Evolutionary conservation across 2,797 vertebrate species (phyloP).

Genomic region (Pelochelys cantorii): DNA sequence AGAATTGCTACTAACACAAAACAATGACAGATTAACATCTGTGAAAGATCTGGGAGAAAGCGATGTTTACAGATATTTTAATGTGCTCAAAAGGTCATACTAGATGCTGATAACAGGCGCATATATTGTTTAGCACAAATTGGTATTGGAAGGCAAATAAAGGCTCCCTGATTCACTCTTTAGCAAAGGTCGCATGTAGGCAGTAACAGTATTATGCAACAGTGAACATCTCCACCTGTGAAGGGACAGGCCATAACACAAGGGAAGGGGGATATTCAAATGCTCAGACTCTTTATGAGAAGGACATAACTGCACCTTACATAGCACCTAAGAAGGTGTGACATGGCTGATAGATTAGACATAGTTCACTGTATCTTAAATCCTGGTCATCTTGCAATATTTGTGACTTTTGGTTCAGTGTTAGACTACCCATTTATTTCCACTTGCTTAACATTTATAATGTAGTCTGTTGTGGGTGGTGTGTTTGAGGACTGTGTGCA

Average conservation of each 20-base stretch:
- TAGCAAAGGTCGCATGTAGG: neutral
- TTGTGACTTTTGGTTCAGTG: neutral
- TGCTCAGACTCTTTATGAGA: neutral
- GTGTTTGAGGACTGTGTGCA: neutral
- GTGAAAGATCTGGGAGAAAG: slow-evolving; percentile 14
- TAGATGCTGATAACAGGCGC: neutral
- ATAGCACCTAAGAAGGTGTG: neutral
- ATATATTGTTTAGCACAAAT: neutral
- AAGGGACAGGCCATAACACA: neutral
- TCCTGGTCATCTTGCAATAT: neutral
- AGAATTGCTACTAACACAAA: neutral
- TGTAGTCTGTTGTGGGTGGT: neutral
- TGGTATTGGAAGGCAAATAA: neutral
- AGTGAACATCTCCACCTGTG: rapidly evolving
- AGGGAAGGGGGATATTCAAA: neutral
- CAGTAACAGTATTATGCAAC: neutral
- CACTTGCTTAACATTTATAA: neutral
- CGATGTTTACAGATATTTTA: neutral
- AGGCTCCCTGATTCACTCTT: neutral
- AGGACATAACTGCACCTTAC: neutral
- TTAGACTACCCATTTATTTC: neutral
- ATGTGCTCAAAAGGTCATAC: slow-evolving; percentile 29
- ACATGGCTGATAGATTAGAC: neutral
- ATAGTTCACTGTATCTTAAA: neutral
- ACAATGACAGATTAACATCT: neutral